phyloP scores from a whole-genome alignment of 2,888 invertebrate genomes.

The Tillus elongatus region DNA sequence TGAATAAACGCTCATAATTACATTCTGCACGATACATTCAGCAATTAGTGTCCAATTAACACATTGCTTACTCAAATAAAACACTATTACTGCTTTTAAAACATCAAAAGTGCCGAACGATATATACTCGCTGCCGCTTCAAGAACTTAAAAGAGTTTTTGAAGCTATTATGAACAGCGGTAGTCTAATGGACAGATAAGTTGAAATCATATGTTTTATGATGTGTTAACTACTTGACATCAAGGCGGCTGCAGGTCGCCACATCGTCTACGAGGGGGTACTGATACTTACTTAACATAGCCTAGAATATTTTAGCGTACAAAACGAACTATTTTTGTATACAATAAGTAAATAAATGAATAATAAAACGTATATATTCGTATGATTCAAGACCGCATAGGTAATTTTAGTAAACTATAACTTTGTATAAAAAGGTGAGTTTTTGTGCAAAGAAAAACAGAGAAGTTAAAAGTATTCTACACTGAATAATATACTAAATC shows the following conservation, averaged over 20 bases:
- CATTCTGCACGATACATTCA: not conserved
- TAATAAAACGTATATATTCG: too few species aligned
- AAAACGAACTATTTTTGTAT: too few species aligned
- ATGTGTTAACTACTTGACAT: constrained; percentile 38
- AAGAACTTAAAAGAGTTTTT: constrained; percentile 15
- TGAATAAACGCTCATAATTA: constrained; percentile 3
- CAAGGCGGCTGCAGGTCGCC: constrained; percentile 24
- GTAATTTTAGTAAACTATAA: too few species aligned
- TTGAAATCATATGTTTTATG: constrained; percentile 38
- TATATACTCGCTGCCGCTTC: not conserved
- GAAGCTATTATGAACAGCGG: constrained; percentile 20
- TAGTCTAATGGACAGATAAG: constrained; percentile 40
- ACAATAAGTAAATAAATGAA: too few species aligned
- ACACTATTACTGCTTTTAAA: constrained; percentile 39
- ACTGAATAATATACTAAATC: too few species aligned
- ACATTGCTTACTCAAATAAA: constrained; percentile 35
- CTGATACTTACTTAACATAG: too few species aligned
- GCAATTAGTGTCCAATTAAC: constrained; percentile 29
- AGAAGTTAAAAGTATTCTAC: too few species aligned
- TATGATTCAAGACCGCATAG: too few species aligned
- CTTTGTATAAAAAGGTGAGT: too few species aligned
- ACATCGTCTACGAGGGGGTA: too few species aligned
- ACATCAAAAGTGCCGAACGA: constrained; percentile 26
- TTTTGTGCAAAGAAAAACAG: too few species aligned
- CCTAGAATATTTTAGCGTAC: too few species aligned